These are phyloP conservation scores for Mimas tiliae DNA, from an alignment of 2,888 invertebrate species.

Conservation along the genomic window DNA sequence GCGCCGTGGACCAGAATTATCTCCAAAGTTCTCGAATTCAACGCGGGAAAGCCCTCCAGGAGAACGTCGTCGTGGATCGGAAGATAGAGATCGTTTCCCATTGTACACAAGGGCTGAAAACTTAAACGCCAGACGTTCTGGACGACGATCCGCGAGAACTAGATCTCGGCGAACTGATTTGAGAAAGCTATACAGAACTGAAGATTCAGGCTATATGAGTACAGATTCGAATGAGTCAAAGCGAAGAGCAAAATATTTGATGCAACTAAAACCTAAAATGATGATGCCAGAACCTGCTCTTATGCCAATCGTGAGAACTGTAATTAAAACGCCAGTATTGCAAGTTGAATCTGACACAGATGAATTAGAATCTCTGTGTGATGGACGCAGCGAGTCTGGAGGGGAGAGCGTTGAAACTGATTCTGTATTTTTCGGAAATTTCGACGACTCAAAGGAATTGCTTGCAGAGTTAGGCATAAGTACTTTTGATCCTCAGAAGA, in stretches of 20 bases:
- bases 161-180: slow-evolving; percentile 72
- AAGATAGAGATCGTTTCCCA: slow-evolving; percentile 71
- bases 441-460: slow-evolving; percentile 78
- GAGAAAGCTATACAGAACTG: slow-evolving; percentile 75
- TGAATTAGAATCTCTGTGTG: slow-evolving; percentile 90
- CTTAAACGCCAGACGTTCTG: slow-evolving; percentile 67
- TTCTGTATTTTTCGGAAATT: slow-evolving; percentile 93
- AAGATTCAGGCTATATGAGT: slow-evolving; percentile 94
- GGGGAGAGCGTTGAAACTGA: slow-evolving; percentile 95
- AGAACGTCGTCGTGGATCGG: slow-evolving; percentile 62
- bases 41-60: slow-evolving; percentile 64
- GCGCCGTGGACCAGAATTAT: slow-evolving; percentile 58
- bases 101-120: slow-evolving; percentile 65
- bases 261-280: slow-evolving; percentile 72
- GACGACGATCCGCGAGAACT: slow-evolving; percentile 70
- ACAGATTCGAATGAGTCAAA: slow-evolving; percentile 90
- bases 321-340: slow-evolving; percentile 57
- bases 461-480: slow-evolving; percentile 68
- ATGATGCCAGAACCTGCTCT: slow-evolving; percentile 53
- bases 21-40: slow-evolving; percentile 56
- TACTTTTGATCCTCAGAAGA: slow-evolving; percentile 57
- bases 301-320: slow-evolving; percentile 46
- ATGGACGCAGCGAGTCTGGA: slow-evolving; percentile 93
- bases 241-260: slow-evolving; percentile 73
- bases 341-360: slow-evolving; percentile 86